Base-by-base conservation (phyloP, 2,888 invertebrate genomes). In the Hyles lineata region DNA sequence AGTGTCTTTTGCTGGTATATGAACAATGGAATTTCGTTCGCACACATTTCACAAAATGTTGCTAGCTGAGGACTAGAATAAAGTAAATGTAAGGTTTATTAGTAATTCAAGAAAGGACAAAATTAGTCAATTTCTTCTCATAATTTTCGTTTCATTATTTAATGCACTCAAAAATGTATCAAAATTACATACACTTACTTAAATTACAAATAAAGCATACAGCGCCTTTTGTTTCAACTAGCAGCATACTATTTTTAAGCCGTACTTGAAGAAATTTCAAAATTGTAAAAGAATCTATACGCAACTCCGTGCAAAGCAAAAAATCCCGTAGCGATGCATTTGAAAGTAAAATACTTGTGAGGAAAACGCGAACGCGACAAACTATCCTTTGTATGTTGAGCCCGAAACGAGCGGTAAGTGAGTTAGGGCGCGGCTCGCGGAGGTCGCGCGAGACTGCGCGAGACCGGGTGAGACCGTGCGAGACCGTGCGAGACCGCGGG, bases 391-490 rank as follows among this genome's bases (percentile, higher is more conserved):
- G 60, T 29, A 43, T 63, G 32, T 43, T 21, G 32, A 43, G 43
- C 43, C 63, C 63, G n/a, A 43, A 43, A 63, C 63, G 63, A 63
- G 32, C 63, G 43, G 59, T 70, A 59, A 63, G 15, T 63, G 70
- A 55, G 70, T 55, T 52, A 70, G 55, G 23, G 63, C 59, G 70
- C 55, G 32, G 58, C 25, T n/a, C 62, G 71, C 61, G 35, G 72
- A 73, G 72, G 75, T 77, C 74, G 19, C 63, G 73, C 74, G 75
- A 74, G 74, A 19, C 61, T 25, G 19, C 61, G 19, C 21, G 21
- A 59, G 59, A 21, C 59, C 2, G n/a, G 21, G 21, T 25, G 17
- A 17, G 29, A 7, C 5, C 17, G 25, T 17, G 29, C 23, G 25
- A 25, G 59, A 70, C 25, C 4, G 43, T 15, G 35, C 15, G 43